phyloP scores from a whole-genome alignment of 2,113 vertebrate genomes.

The Cromileptes altivelis region DNA sequence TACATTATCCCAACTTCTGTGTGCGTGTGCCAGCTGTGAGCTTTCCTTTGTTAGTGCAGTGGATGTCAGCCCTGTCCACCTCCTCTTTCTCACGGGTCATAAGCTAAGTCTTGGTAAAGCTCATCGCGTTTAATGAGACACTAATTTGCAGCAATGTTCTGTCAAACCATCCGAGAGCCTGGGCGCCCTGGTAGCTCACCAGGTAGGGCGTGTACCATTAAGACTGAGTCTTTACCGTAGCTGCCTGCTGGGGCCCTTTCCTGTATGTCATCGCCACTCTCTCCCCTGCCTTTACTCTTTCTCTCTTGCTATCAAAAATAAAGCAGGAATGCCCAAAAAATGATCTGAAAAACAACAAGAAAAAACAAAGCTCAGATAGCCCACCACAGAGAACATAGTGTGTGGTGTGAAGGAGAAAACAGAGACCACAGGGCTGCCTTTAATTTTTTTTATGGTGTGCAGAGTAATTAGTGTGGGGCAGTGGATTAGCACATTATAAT shows the following conservation, averaged over 20 bases:
- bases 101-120: conserved; percentile 43
- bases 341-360: no score
- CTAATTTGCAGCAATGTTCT: conserved; percentile 53
- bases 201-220: no score
- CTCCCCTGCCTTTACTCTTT: no score
- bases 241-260: no score
- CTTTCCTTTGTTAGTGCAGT: not conserved
- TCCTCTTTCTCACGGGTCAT: conserved; percentile 40
- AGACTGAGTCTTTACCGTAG: no score
- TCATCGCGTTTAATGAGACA: conserved; percentile 58
- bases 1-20: not conserved
- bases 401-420: not conserved
- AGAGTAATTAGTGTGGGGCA: not conserved
- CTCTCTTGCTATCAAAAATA: no score
- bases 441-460: not conserved
- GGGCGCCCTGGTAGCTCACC: no score
- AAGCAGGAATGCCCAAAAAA: no score
- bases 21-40: not conserved
- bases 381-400: not conserved
- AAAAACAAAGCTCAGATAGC: conserved; percentile 13
- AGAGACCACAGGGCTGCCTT: not conserved
- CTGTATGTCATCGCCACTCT: no score
- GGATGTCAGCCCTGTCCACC: conserved; percentile 16
- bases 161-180: conserved; percentile 41
- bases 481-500: not conserved